phyloP scores from a whole-genome alignment of 2,888 invertebrate genomes.

The Agriopis marginaria region DNA sequence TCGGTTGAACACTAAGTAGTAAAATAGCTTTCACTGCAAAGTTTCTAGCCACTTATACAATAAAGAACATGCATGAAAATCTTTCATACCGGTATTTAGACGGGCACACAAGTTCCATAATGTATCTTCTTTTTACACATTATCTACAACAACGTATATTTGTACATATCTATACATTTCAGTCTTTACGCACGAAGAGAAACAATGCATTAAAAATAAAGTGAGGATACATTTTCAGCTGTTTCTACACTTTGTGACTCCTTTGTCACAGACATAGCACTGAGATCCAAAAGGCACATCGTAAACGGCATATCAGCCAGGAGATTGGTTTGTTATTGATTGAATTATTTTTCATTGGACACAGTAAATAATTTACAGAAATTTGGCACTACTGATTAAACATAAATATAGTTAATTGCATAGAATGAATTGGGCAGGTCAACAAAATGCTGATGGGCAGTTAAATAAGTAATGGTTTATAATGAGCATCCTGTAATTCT shows the following conservation, averaged over 20 bases:
- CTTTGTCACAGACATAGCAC: constrained; percentile 65
- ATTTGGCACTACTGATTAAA: constrained; percentile 48
- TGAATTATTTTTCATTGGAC: constrained; percentile 28
- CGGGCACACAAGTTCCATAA: constrained; percentile 64
- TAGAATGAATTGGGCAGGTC: constrained; percentile 18
- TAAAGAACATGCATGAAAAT: constrained; percentile 45
- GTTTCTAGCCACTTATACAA: constrained; percentile 46
- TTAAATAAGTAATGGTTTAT: constrained; percentile 59
- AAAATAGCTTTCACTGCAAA: constrained; percentile 39
- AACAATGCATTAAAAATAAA: constrained; percentile 57
- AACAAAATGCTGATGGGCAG: constrained; percentile 64
- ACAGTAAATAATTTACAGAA: constrained; percentile 38
- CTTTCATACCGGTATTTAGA: constrained; percentile 53
- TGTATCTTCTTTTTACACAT: constrained; percentile 64
- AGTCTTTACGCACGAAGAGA: constrained; percentile 69
- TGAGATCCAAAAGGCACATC: constrained; percentile 72
- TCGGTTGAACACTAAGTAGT: background rate
- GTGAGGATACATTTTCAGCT: constrained; percentile 46
- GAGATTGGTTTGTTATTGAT: constrained; percentile 33
- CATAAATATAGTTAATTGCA: constrained; percentile 27
- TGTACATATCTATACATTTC: constrained; percentile 74
- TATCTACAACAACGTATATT: constrained; percentile 70
- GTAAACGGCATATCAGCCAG: constrained; percentile 64
- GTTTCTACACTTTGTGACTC: constrained; percentile 46
- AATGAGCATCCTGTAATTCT: constrained; percentile 81